Base-by-base conservation (phyloP, 2,113 vertebrate species). In the Ia io region DNA sequence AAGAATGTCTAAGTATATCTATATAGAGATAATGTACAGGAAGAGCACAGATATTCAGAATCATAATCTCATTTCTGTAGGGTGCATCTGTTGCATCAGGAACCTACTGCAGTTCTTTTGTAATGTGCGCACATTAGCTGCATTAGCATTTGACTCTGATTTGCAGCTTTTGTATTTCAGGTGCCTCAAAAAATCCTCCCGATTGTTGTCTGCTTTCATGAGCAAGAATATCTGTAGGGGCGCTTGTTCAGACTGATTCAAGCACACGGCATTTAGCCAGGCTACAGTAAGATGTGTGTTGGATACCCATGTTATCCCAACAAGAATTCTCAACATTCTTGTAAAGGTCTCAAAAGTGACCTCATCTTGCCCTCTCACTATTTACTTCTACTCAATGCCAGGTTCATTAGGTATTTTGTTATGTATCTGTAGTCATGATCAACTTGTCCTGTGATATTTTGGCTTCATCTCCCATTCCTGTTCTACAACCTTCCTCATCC, bases 91-190 rank as follows among this genome's bases (percentile, higher is more conserved):
- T 22, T 49, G 11, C 35, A 91, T 74, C 65, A 79, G 87, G 49
- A 59, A 37, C 2, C 25, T 53, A 85, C 13, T 88, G 53, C n/a
- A 25, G 1, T 30, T 85, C 70, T 91, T 96, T 93, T 88, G 51
- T 90, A 80, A 93, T 14, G 20, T 74, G 47, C 13, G 32, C 47
- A 82, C 49, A 73, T 69, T 49, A 49, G 35, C 63, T 71, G 9
- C 47, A 90, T 91, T 92, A 82, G 61, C 51, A 90, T 92, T 88
- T 96, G 84, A 89, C 65, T 91, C 51, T 93, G 71, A 95, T 95
- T 93, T 93, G 42, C 47, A 79, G 71, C 80, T 84, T 92, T 77
- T 80, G 35, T 89, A 79, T 67, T 89, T 84, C 35, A 76, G 28
- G 25, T 13, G 16, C 17, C 51, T 93, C 70, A 84, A 87, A 95